Conservation (phyloP, 2,113 vertebrate genomes). For the Puma concolor region DNA sequence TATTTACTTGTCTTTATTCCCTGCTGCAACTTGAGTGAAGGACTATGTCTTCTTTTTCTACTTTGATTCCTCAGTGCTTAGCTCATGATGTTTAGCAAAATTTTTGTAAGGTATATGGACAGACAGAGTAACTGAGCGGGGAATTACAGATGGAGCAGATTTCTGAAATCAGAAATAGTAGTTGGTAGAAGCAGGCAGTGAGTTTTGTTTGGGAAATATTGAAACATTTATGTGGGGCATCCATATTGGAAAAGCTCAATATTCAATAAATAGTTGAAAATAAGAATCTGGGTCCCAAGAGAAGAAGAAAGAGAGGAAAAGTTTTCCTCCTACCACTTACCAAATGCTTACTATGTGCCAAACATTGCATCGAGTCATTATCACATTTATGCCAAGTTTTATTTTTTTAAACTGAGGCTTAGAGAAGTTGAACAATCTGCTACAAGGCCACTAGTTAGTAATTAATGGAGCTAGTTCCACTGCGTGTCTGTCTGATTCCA, state of each 20-base stretch:
- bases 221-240: not conserved
- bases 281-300: not conserved
- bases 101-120: not conserved
- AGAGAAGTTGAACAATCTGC: not conserved
- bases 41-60: not conserved
- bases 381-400: not conserved
- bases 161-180: slow-evolving; percentile 6
- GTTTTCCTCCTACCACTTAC: not conserved
- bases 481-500: not conserved
- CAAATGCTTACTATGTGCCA: not conserved
- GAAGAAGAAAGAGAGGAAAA: not conserved
- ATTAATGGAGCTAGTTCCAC: not conserved
- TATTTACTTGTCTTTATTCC: not conserved
- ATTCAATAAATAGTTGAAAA: slow-evolving; percentile 35
- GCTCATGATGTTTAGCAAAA: not conserved
- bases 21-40: not conserved
- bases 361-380: not conserved
- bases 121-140: not conserved
- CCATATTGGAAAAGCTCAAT: not conserved
- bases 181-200: not conserved
- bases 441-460: not conserved
- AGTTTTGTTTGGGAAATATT: slow-evolving; percentile 39
- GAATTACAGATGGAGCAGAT: slow-evolving; percentile 2
- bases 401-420: not conserved
- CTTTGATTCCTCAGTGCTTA: not conserved